phyloP scores from a whole-genome alignment of 2,888 invertebrate genomes.

The Agrochola lychnidis region DNA sequence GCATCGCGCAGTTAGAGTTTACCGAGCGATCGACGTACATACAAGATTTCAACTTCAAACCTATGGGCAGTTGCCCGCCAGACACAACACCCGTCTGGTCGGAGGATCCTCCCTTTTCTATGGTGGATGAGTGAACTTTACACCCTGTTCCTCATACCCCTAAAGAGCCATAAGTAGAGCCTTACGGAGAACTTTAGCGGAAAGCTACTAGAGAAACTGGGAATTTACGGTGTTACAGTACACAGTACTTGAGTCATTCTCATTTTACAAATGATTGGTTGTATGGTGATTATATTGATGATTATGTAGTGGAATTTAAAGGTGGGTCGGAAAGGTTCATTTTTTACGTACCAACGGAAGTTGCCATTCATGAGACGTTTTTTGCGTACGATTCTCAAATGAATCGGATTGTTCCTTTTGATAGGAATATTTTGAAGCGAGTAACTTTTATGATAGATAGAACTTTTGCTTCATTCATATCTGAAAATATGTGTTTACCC shows the following conservation, averaged over 20 bases:
- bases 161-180: too few species aligned
- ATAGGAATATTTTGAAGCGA: constrained; percentile 25
- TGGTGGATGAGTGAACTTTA: too few species aligned
- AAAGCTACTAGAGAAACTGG: constrained; percentile 48
- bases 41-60: too few species aligned
- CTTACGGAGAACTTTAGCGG: constrained; percentile 56
- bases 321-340: constrained; percentile 39
- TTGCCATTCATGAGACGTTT: constrained; percentile 46
- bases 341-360: constrained; percentile 49
- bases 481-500: not conserved
- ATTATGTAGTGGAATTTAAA: constrained; percentile 19
- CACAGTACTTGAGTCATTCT: constrained; percentile 17
- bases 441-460: not conserved
- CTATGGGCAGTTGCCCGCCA: too few species aligned
- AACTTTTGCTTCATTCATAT: not conserved
- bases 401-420: constrained; percentile 24
- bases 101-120: too few species aligned
- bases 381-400: constrained; percentile 30
- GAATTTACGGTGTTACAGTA: constrained; percentile 14
- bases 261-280: constrained; percentile 30
- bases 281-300: constrained; percentile 18
- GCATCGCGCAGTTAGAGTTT: too few species aligned
- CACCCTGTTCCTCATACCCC: too few species aligned
- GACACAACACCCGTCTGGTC: too few species aligned
- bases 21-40: too few species aligned